These are phyloP conservation scores for Anoplophora glabripennis DNA, from an alignment of 1,140 invertebrate species.

Conservation along the genomic window DNA sequence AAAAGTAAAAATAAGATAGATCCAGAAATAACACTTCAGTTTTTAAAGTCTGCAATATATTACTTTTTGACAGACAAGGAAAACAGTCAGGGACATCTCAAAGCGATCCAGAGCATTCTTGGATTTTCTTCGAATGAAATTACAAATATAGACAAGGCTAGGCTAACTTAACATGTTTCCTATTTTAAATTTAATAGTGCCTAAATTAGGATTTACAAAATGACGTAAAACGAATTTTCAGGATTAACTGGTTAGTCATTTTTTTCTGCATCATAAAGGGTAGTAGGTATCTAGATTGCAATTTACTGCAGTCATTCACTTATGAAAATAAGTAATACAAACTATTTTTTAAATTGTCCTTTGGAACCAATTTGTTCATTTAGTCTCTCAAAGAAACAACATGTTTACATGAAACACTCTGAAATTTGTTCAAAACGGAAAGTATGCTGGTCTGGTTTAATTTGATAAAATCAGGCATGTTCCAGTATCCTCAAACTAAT, in stretches of 20 bases:
- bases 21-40: constrained; percentile 82
- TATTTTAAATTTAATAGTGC: constrained; percentile 22
- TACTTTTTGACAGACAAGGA: constrained; percentile 85
- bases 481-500: too few species aligned
- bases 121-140: constrained; percentile 75
- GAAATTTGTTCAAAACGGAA: too few species aligned
- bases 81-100: constrained; percentile 77
- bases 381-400: too few species aligned
- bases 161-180: constrained; percentile 35
- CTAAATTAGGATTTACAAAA: constrained; percentile 13
- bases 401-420: too few species aligned
- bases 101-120: constrained; percentile 82
- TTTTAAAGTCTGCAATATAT: constrained; percentile 86
- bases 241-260: neutral
- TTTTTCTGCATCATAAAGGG: too few species aligned
- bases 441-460: too few species aligned
- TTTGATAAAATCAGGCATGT: too few species aligned
- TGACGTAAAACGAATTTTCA: neutral
- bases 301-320: too few species aligned
- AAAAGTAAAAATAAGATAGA: constrained; percentile 68
- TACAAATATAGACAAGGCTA: constrained; percentile 67
- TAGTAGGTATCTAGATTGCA: too few species aligned
- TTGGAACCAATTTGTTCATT: too few species aligned
- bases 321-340: too few species aligned
- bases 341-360: too few species aligned